A percentile compares a stretch with the other conserved stretches of the same genome.
phyloP scores from a whole-genome alignment of 2,888 invertebrate species.

The Synergus umbraculus region DNA sequence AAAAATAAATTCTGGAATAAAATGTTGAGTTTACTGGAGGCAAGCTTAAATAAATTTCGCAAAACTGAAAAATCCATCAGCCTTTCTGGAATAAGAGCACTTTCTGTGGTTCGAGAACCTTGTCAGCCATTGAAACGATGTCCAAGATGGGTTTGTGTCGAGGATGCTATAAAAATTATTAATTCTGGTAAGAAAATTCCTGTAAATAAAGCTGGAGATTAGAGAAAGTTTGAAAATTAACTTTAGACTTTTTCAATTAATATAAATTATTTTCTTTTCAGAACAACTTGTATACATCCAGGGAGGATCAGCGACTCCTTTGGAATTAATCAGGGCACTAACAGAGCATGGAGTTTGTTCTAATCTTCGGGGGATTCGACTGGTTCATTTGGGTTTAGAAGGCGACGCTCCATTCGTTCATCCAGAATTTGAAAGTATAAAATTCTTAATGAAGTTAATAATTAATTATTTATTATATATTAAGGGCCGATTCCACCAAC shows the following conservation, averaged over 20 bases:
- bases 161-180: slow-evolving; percentile 69
- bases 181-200: slow-evolving; percentile 65
- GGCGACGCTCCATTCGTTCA: slow-evolving; percentile 80
- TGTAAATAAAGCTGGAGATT: no score
- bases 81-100: slow-evolving; percentile 50
- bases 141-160: slow-evolving; percentile 71
- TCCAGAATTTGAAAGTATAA: slow-evolving; percentile 79
- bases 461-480: not conserved
- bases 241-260: not conserved
- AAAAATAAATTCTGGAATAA: slow-evolving; percentile 23
- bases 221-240: not conserved
- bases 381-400: slow-evolving; percentile 82
- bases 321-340: slow-evolving; percentile 79
- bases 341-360: slow-evolving; percentile 79
- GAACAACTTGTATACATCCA: slow-evolving; percentile 81
- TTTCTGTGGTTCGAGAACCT: slow-evolving; percentile 59
- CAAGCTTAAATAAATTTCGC: slow-evolving; percentile 51
- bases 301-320: slow-evolving; percentile 82
- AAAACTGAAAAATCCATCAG: slow-evolving; percentile 54
- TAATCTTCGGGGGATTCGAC: slow-evolving; percentile 78
- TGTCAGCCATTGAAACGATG: slow-evolving; percentile 67
- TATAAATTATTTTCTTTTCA: slow-evolving; percentile 61
- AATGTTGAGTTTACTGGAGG: slow-evolving; percentile 61
- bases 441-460: slow-evolving; percentile 20
- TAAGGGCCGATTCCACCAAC: no score